Conservation (phyloP, 2,113 vertebrate genomes). For the Ranitomeya imitator region DNA sequence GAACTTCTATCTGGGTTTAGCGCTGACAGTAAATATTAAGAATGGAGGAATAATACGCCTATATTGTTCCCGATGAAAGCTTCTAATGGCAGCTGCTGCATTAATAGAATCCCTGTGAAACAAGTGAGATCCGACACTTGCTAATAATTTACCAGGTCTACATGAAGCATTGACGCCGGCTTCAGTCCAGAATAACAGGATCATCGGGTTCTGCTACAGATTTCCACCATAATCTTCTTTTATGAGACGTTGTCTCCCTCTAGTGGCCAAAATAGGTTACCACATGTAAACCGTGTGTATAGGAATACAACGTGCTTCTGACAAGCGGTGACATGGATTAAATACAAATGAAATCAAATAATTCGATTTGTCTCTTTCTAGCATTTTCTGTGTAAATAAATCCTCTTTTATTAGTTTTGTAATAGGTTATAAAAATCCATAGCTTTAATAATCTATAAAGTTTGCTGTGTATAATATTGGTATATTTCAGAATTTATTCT, state of each 20-base stretch:
- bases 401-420: slow-evolving; percentile 21
- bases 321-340: neutral
- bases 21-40: too few relatives aligned
- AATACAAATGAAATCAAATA: neutral
- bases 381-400: slow-evolving; percentile 27
- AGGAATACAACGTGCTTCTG: neutral
- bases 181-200: neutral
- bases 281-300: neutral
- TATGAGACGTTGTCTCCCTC: slow-evolving; percentile 21
- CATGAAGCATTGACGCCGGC: slow-evolving; percentile 2
- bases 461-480: slow-evolving; percentile 8
- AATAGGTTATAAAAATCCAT: slow-evolving; percentile 41
- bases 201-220: neutral
- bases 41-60: neutral
- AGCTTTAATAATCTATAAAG: slow-evolving; percentile 24
- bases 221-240: neutral
- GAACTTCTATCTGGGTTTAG: too few relatives aligned
- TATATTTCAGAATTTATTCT: slow-evolving; percentile 5
- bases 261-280: neutral
- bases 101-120: neutral
- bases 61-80: neutral
- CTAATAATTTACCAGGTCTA: neutral
- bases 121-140: neutral
- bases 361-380: slow-evolving; percentile 11
- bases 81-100: neutral